Evolutionary conservation across 1,140 invertebrate species (phyloP).

Genomic region (Drosophila miranda): DNA sequence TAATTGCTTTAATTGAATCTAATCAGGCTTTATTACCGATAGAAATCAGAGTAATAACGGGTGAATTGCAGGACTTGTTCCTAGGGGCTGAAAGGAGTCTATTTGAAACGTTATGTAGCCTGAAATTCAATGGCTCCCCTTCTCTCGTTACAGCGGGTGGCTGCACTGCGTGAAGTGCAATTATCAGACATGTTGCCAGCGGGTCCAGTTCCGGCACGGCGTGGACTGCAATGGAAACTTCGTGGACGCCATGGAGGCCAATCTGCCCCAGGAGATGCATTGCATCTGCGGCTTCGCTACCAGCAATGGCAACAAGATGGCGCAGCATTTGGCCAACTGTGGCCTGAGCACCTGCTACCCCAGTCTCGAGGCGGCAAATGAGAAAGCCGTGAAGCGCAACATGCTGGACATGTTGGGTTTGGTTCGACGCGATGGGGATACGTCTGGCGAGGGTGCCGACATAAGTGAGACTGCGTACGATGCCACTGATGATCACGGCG

Average conservation of each 20-base stretch:
- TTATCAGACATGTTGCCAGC: conserved; percentile 89
- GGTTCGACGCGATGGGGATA: conserved; percentile 81
- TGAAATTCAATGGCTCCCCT: not conserved
- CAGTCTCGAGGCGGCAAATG: conserved; percentile 84
- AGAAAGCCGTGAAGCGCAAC: conserved; percentile 84
- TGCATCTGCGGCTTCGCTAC: conserved; percentile 90
- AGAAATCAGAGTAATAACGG: too few species aligned
- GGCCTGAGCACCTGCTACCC: conserved; percentile 86
- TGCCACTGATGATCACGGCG: conserved; percentile 26
- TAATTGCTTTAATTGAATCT: conserved; percentile 54
- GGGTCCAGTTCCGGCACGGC: conserved; percentile 88
- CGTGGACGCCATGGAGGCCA: conserved; percentile 82
- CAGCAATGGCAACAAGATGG: conserved; percentile 87
- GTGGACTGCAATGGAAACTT: conserved; percentile 84
- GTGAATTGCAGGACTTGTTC: not conserved
- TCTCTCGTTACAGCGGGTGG: conserved; percentile 85
- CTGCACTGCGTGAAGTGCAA: conserved; percentile 89
- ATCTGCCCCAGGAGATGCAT: conserved; percentile 85
- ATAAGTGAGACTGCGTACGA: conserved; percentile 47
- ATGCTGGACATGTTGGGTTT: conserved; percentile 84
- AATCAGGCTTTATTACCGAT: conserved; percentile 47
- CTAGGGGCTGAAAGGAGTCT: not conserved
- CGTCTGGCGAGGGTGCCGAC: conserved; percentile 62
- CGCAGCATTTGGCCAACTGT: conserved; percentile 86
- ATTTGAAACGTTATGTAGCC: not conserved